phyloP scores from a whole-genome alignment of 1,140 invertebrate genomes.

The Helicoverpa armigera region DNA sequence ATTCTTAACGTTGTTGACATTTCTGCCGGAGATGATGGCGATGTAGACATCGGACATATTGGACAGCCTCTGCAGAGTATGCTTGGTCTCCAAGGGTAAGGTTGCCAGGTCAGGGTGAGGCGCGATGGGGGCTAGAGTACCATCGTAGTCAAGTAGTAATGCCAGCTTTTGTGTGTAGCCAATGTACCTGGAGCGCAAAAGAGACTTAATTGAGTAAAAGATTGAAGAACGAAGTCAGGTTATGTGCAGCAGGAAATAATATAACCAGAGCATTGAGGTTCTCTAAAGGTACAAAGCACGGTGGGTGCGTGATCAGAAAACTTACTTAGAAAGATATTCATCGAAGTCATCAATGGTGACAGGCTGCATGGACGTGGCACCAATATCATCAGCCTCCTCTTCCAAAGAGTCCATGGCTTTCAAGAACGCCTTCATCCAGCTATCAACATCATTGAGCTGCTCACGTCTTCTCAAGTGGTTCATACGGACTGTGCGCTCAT shows the following conservation, averaged over 20 bases:
- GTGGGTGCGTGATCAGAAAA: constrained; percentile 45
- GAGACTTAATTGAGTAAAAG: not conserved
- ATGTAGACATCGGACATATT: constrained; percentile 96
- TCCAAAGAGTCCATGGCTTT: constrained; percentile 93
- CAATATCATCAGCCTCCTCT: constrained; percentile 93
- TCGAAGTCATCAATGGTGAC: constrained; percentile 96
- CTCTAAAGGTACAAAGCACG: too few relatives aligned
- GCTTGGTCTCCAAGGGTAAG: constrained; percentile 94
- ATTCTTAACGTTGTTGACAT: constrained; percentile 94
- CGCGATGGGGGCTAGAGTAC: constrained; percentile 95
- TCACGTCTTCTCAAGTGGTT: constrained; percentile 93
- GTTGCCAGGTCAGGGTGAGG: constrained; percentile 95
- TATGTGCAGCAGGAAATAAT: too few relatives aligned
- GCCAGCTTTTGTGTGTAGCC: constrained; percentile 95
- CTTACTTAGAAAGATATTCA: constrained; percentile 93
- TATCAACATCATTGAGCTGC: constrained; percentile 94
- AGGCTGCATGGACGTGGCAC: constrained; percentile 93
- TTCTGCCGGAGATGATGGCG: constrained; percentile 95
- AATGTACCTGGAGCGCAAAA: constrained; percentile 89
- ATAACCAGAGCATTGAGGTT: too few relatives aligned
- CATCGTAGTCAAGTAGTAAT: constrained; percentile 95
- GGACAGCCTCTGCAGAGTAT: constrained; percentile 93
- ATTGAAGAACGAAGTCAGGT: too few relatives aligned
- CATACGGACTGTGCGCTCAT: constrained; percentile 95
- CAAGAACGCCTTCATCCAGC: constrained; percentile 96